Base-by-base conservation (phyloP, 2,797 vertebrate species). In the Eospalax fontanierii region DNA sequence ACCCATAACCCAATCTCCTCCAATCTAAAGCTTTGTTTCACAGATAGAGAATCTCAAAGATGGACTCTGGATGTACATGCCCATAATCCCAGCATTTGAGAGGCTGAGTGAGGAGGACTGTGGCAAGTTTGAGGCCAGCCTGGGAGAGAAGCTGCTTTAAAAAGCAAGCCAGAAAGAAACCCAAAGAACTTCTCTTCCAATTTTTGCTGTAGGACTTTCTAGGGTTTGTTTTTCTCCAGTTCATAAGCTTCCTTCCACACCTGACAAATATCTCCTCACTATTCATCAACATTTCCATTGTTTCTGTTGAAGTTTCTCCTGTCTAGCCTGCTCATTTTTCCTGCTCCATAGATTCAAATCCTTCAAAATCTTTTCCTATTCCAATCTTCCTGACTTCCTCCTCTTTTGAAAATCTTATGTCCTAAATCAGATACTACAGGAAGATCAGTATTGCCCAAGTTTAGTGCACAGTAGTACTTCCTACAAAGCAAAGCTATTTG, bases 321-420 rank as follows among this genome's bases (percentile, higher is more conserved):
- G 7, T 33, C 33, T 73, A 88, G 33, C 10, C 33, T 76, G 61
- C 50, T 82, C 38, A 9, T 40, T 94, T 66, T 46, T 79, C 90
- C 80, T 86, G n/a, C 43, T 75, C 61, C 71, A 80, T 0, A 76
- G 59, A 85, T 84, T 6, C 87, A 95, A 95, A 75, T 65, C n/a
- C 83, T 86, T 95, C 82, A 93, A 93, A 93, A 82, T 61, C 38
- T 90, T 76, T 96, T 93, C 38, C 38, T 90, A 87, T 40, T 57
- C 14, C 19, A 90, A 74, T 84, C 75, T 80, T 76, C 63, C 65
- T 3, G 28, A 95, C 78, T 74, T 91, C 65, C 59, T 89, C 61
- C 35, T 92, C 30, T 74, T 88, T 75, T 78, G 63, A 95, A 74
- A 82, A 95, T 68, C 86, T 63, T 65, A 57, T 1, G 40, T 71